A percentile compares a stretch with the other conserved stretches of the same genome.
Conservation (phyloP, 2,888 invertebrate genomes). For the Andrena haemorrhoa region DNA sequence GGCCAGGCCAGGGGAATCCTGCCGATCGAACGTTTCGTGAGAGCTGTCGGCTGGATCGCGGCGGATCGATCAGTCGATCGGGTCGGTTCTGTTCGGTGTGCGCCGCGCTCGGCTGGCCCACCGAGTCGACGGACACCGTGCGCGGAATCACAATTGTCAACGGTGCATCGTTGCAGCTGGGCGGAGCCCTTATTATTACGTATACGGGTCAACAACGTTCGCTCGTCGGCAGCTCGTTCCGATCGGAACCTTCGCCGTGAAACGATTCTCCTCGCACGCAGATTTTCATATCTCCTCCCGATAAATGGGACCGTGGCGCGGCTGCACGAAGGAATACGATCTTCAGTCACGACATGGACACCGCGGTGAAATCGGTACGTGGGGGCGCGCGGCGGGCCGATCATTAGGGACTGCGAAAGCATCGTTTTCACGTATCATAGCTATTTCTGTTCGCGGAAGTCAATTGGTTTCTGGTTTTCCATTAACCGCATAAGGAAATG, state of each 20-base stretch:
- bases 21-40: background rate
- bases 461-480: background rate
- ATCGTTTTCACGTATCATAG: background rate
- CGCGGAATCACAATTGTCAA: slow-evolving; percentile 58
- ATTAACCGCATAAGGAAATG: background rate
- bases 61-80: slow-evolving; percentile 45
- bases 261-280: slow-evolving; percentile 12
- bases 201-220: slow-evolving; percentile 2
- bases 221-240: background rate
- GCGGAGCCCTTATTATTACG: slow-evolving; percentile 64
- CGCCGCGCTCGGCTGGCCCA: slow-evolving; percentile 30
- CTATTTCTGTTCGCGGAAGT: background rate
- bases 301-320: slow-evolving; percentile 61
- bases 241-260: background rate
- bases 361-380: slow-evolving; percentile 68
- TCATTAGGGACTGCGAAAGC: slow-evolving; percentile 6
- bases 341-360: slow-evolving; percentile 66
- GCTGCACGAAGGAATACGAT: slow-evolving; percentile 50
- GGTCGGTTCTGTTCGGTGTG: slow-evolving; percentile 29
- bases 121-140: slow-evolving; percentile 39
- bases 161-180: slow-evolving; percentile 60
- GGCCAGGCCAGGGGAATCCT: background rate
- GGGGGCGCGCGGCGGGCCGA: slow-evolving; percentile 18
- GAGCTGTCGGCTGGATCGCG: slow-evolving; percentile 21
- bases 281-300: slow-evolving; percentile 19